Base-by-base conservation (phyloP, 2,797 vertebrate species). In the Lates japonicus region DNA sequence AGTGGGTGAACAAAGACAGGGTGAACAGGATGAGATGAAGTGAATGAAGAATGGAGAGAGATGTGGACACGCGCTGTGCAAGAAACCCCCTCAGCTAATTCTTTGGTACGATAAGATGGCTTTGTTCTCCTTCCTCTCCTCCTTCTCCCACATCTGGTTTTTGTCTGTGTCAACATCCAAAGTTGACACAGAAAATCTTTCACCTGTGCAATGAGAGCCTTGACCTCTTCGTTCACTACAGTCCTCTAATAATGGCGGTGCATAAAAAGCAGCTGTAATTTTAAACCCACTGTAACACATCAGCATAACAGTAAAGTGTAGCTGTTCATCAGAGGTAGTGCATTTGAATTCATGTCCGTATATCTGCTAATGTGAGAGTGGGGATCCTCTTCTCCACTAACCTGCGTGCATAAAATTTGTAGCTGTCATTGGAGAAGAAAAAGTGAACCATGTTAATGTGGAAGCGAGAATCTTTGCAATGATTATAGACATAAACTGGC, bases 61-160 rank as follows among this genome's bases (percentile, higher is more conserved):
- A 39, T 42, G 22, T 55, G 39, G 78, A 84, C 78, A 87, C 22
- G 66, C 31, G 22, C 46, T 41, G 44, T 29, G 44, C 20, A 29
- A 62, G 35, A 72, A 77, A 77, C 49, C 74, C 59, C 65, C 66
- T 82, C 59, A 8, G 54, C 51, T 64, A 57, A 74, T 79, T 70
- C 60, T 73, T 75, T 49, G 61, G 71, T 58, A 9, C 2, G 7
- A 77, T 51, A 7, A 84, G 49, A 87, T 70, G 22, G 66, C 87
- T 84, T 69, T 69, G 4, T 55, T 76, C 10, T 71, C 7, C 59
- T 29, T 37, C 8, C 6, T 60, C 22, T 70, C 19, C 41, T 41
- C 42, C 49, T 57, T 57, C 69, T 31, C 4, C 4, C 19, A 70
- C 55, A 44, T 75, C 10, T 58, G 4, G 12, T 31, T 68, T 75